Conservation (phyloP, 2,113 vertebrate species). For the Limnothrissa miodon region DNA sequence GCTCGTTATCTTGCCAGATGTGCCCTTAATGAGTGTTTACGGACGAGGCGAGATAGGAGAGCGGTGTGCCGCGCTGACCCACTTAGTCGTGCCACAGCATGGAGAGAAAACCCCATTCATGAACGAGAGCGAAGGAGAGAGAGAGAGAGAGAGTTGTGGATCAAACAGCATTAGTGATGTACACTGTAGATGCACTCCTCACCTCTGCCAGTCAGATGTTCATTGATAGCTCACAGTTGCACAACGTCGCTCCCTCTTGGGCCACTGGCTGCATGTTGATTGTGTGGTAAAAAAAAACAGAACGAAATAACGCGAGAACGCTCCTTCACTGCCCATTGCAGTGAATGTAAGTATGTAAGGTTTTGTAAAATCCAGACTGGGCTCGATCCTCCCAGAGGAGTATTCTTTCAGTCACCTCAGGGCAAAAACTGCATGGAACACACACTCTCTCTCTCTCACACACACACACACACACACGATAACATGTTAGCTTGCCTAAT, state of each 20-base stretch:
- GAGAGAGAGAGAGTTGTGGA: constrained; percentile 2
- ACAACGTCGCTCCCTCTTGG: neutral
- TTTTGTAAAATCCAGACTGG: no score
- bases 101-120: neutral
- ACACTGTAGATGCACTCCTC: constrained; percentile 18
- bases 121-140: neutral
- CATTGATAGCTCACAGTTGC: constrained; percentile 21
- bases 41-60: neutral
- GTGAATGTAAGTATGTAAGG: constrained; percentile 2
- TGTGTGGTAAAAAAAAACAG: neutral
- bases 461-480: neutral
- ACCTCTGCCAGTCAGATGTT: constrained; percentile 18
- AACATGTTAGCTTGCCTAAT: neutral
- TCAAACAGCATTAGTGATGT: constrained; percentile 44
- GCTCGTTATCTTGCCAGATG: constrained; percentile 36
- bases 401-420: neutral
- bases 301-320: neutral
- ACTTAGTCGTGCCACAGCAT: constrained; percentile 12
- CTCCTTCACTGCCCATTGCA: neutral
- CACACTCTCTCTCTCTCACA: neutral
- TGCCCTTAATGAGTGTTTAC: constrained; percentile 27
- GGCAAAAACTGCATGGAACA: neutral
- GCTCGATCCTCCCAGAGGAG: neutral
- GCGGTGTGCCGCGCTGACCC: constrained; percentile 17
- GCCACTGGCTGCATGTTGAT: constrained; percentile 3